Evolutionary conservation across 2,888 invertebrate genomes (phyloP).

Genomic region (Muschampia plurimacula): DNA sequence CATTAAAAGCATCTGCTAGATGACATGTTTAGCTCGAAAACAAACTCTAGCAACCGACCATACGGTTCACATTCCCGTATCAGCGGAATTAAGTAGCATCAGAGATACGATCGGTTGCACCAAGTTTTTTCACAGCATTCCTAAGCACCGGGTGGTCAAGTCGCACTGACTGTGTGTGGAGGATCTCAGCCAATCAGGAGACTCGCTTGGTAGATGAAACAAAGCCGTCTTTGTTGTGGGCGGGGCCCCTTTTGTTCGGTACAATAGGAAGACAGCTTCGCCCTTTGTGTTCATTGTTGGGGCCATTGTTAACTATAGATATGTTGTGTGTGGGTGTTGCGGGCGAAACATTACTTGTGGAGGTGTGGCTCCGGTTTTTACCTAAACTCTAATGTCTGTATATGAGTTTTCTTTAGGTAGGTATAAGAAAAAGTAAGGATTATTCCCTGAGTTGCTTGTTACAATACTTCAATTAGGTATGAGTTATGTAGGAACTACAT

Average conservation of each 20-base stretch:
- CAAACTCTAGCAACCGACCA: not conserved
- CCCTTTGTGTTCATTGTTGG: slow-evolving; percentile 76
- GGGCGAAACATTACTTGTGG: slow-evolving; percentile 14
- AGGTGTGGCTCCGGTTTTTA: slow-evolving; percentile 33
- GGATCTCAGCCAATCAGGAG: slow-evolving; percentile 66
- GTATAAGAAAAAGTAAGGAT: not conserved
- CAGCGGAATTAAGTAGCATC: slow-evolving; percentile 50
- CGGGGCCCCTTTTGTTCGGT: slow-evolving; percentile 72
- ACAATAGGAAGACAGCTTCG: slow-evolving; percentile 80
- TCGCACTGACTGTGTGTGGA: slow-evolving; percentile 45
- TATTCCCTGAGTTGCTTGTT: too few relatives aligned
- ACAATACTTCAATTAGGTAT: too few relatives aligned
- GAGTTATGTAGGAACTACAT: too few relatives aligned
- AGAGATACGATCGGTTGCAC: slow-evolving; percentile 51
- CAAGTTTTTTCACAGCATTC: slow-evolving; percentile 60
- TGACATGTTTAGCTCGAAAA: slow-evolving; percentile 41
- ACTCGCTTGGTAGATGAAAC: slow-evolving; percentile 71
- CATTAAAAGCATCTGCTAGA: slow-evolving; percentile 62
- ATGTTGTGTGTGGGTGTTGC: slow-evolving; percentile 51
- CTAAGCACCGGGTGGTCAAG: slow-evolving; percentile 69
- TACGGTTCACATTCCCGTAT: slow-evolving; percentile 45
- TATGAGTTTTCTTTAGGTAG: slow-evolving; percentile 8
- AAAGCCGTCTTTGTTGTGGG: slow-evolving; percentile 75
- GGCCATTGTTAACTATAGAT: slow-evolving; percentile 62
- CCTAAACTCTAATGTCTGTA: slow-evolving; percentile 16